Conservation (phyloP, 2,113 vertebrate species). For the Zapus hudsonius region DNA sequence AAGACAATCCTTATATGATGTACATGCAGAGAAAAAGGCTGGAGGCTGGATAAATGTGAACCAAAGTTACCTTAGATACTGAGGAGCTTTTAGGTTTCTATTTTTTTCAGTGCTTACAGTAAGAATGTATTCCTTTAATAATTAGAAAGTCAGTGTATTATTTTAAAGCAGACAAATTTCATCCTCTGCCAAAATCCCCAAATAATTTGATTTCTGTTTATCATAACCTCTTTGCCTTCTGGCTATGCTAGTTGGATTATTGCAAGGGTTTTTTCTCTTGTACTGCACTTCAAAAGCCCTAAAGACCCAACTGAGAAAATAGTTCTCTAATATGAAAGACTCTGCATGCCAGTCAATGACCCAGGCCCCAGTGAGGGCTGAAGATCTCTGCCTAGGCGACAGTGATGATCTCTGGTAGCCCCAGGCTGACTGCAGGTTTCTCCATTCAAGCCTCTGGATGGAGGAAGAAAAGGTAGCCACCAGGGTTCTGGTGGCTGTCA, state of each 20-base stretch:
- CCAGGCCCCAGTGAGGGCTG: not conserved
- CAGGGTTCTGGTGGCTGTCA: not conserved
- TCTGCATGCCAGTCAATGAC: not conserved
- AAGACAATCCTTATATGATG: no score
- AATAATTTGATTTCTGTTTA: not conserved
- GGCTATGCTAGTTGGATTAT: not conserved
- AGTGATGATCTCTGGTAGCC: not conserved
- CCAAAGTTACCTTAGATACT: not conserved
- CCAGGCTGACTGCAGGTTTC: not conserved
- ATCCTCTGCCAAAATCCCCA: not conserved
- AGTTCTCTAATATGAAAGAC: not conserved
- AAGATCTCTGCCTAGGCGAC: not conserved
- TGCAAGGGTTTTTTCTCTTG: not conserved
- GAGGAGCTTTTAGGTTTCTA: not conserved
- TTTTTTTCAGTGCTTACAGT: no score
- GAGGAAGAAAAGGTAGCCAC: not conserved
- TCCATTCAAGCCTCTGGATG: no score
- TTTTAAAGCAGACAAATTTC: not conserved
- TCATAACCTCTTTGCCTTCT: not conserved
- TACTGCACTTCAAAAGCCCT: not conserved
- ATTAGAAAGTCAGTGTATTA: not conserved
- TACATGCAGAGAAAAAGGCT: no score
- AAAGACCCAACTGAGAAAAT: no score
- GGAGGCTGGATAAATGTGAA: no score
- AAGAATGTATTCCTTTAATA: not conserved